phyloP scores from a whole-genome alignment of 2,113 vertebrate species.

The Halichoeres trimaculatus region DNA sequence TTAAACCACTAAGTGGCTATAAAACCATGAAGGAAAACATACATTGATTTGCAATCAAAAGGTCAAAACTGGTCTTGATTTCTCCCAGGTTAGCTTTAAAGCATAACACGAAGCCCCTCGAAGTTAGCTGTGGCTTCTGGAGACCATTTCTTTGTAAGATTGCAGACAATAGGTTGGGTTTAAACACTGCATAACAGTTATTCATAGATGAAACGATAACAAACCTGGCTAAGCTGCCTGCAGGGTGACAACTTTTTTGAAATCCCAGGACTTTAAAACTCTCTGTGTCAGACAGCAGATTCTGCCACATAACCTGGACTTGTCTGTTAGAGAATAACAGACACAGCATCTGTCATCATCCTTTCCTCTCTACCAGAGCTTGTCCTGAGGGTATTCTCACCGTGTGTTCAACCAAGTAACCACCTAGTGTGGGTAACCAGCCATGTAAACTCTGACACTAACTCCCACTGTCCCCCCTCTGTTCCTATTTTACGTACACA shows the following conservation, averaged over 20 bases:
- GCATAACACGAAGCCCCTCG: too few relatives aligned
- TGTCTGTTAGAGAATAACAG: conserved; percentile 3
- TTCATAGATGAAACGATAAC: too few relatives aligned
- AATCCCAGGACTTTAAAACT: too few relatives aligned
- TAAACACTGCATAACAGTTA: too few relatives aligned
- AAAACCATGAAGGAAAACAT: not conserved
- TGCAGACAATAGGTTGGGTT: too few relatives aligned
- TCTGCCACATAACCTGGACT: conserved; percentile 32
- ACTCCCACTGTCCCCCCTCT: not conserved
- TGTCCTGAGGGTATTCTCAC: conserved; percentile 5
- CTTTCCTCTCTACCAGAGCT: not conserved
- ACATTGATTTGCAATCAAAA: not conserved
- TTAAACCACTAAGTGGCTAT: too few relatives aligned
- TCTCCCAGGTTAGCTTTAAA: not conserved
- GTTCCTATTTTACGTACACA: conserved; percentile 14
- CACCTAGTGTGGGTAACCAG: not conserved
- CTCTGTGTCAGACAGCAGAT: conserved; percentile 7
- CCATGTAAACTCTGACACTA: not conserved
- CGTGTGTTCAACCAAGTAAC: conserved; percentile 22
- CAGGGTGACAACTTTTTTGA: too few relatives aligned
- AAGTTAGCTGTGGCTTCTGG: too few relatives aligned
- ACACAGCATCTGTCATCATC: conserved; percentile 12
- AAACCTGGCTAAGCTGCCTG: too few relatives aligned
- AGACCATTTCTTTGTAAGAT: too few relatives aligned
- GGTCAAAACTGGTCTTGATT: not conserved